Percentiles rank a stretch among this genome's conserved stretches.
Evolutionary conservation across 2,113 vertebrate genomes (phyloP).

Genomic region (Oncorhynchus mykiss): DNA sequence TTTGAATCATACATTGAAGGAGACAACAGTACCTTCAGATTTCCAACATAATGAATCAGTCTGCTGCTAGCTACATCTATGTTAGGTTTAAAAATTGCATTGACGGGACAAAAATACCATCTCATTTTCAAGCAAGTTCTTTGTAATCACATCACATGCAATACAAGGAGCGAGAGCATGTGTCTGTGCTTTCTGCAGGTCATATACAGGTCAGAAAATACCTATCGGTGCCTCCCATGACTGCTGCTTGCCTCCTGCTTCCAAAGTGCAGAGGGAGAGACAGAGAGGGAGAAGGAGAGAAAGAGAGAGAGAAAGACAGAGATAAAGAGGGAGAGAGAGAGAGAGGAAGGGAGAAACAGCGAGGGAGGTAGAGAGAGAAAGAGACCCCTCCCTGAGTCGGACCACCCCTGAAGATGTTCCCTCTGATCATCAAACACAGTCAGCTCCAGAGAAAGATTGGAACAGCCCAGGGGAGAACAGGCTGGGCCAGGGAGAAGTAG

Average conservation of each 20-base stretch:
- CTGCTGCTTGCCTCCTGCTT: neutral
- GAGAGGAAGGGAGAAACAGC: too few species aligned
- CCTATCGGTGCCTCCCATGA: neutral
- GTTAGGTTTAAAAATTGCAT: neutral
- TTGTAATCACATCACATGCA: neutral
- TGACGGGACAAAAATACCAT: neutral
- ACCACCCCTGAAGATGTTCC: conserved; percentile 3
- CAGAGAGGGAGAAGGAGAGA: neutral
- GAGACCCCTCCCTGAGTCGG: neutral
- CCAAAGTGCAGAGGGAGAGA: neutral
- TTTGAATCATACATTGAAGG: too few species aligned
- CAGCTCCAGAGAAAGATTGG: neutral
- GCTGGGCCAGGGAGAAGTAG: too few species aligned
- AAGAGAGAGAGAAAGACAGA: neutral
- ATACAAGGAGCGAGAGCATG: neutral
- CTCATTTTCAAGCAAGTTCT: neutral
- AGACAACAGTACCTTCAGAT: too few species aligned
- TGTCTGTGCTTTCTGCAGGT: too few species aligned
- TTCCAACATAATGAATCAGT: neutral
- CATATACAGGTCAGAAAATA: neutral
- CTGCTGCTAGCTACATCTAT: neutral
- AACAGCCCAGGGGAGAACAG: neutral
- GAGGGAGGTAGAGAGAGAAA: too few species aligned
- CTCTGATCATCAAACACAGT: conserved; percentile 4
- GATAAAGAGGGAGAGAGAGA: too few species aligned